Evolutionary conservation across 2,888 invertebrate species (phyloP).

Genomic region (Mallateleia sp.): DNA sequence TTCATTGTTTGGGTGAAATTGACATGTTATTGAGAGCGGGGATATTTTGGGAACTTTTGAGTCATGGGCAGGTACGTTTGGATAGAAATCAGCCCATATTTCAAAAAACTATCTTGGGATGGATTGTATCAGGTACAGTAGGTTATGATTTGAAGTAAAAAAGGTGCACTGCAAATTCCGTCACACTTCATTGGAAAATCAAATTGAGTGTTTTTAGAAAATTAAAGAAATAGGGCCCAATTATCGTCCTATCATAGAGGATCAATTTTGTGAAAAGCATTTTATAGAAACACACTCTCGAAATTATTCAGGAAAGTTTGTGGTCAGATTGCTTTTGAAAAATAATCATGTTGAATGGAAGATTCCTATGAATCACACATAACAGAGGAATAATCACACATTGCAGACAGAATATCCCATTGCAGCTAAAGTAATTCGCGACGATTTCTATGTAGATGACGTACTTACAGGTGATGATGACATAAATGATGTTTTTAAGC

Average conservation of each 20-base stretch:
- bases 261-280: conserved; percentile 52
- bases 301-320: conserved; percentile 30
- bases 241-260: conserved; percentile 17
- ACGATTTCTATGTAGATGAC: no score
- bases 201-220: conserved; percentile 47
- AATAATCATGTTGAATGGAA: not conserved
- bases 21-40: conserved; percentile 2
- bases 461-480: no score
- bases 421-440: no score
- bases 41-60: conserved; percentile 31
- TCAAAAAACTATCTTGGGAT: conserved; percentile 74
- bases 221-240: conserved; percentile 21
- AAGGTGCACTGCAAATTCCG: not conserved
- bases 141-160: not conserved
- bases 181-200: not conserved
- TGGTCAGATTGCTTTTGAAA: conserved; percentile 81
- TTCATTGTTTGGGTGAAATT: not conserved
- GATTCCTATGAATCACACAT: no score
- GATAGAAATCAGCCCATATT: conserved; percentile 30
- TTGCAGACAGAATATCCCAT: no score
- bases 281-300: conserved; percentile 37
- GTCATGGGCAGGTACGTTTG: conserved; percentile 46
- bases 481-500: not conserved
- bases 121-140: conserved; percentile 70
- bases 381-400: no score